Evolutionary conservation across 2,888 invertebrate species (phyloP).

Genomic region (Ichneumoninae sp.): DNA sequence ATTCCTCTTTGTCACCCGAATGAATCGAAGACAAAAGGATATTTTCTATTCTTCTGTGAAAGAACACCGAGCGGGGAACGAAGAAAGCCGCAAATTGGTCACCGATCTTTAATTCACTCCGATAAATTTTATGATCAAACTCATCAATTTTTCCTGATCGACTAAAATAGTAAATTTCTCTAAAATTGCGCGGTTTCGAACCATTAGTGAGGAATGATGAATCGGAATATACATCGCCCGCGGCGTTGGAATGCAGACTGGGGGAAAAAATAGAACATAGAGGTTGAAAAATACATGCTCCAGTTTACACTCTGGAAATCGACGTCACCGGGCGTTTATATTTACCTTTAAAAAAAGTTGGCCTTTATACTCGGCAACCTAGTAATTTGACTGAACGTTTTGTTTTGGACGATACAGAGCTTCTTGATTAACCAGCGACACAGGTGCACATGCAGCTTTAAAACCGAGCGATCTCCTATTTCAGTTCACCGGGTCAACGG

Average conservation of each 20-base stretch:
- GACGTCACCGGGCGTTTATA: constrained; percentile 40
- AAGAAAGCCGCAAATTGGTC: constrained; percentile 29
- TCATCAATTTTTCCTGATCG: constrained; percentile 49
- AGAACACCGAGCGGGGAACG: constrained; percentile 10
- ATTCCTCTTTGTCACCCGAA: constrained; percentile 38
- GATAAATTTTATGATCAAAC: constrained; percentile 28
- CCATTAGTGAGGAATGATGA: neutral
- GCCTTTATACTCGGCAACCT: constrained; percentile 12
- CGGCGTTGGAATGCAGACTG: constrained; percentile 8
- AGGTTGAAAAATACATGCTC: constrained; percentile 16
- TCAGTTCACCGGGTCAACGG: constrained; percentile 34
- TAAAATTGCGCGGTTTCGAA: neutral
- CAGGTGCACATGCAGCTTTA: constrained; percentile 1
- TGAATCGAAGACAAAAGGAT: constrained; percentile 24
- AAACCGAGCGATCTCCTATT: constrained; percentile 29
- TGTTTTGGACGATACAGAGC: constrained; percentile 21
- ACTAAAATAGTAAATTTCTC: neutral
- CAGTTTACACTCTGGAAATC: constrained; percentile 33
- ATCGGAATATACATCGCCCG: constrained; percentile 9
- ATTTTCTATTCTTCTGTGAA: constrained; percentile 24
- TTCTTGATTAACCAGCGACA: constrained; percentile 17
- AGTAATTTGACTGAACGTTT: constrained; percentile 49
- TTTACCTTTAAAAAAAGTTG: constrained; percentile 28
- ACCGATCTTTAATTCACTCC: constrained; percentile 17
- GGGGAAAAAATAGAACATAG: constrained; percentile 27